phyloP scores from a whole-genome alignment of 1,140 invertebrate species.

The Rhopalosiphum padi region DNA sequence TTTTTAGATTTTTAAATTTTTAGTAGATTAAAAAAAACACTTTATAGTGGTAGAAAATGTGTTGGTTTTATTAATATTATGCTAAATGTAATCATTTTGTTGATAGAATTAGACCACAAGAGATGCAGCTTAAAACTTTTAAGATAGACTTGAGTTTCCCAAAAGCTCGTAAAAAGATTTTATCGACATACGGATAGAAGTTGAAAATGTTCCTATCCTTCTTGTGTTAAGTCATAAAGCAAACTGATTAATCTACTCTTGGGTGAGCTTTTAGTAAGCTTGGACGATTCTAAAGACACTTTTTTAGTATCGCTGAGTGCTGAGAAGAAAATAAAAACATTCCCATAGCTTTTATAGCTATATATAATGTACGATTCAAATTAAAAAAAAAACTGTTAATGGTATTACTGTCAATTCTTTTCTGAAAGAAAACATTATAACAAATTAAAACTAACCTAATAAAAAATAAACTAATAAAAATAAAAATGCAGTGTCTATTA shows the following conservation, averaged over 20 bases:
- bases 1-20: background rate
- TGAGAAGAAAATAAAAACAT: background rate
- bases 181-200: background rate
- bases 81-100: background rate
- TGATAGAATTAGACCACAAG: background rate
- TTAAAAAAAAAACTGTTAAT: background rate
- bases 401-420: background rate
- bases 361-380: background rate
- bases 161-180: slow-evolving; percentile 19
- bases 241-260: slow-evolving; percentile 24
- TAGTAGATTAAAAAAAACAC: background rate
- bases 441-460: background rate
- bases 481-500: background rate
- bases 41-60: background rate
- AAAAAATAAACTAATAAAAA: background rate
- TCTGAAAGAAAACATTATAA: background rate
- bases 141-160: background rate
- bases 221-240: slow-evolving; percentile 25
- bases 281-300: background rate
- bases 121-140: slow-evolving; percentile 5
- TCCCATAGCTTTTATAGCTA: background rate
- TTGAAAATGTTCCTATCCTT: background rate
- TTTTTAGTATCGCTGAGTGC: background rate
- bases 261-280: background rate
- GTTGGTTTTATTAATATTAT: background rate